Conservation (phyloP, 2,797 vertebrate genomes). For the Labroides dimidiatus region DNA sequence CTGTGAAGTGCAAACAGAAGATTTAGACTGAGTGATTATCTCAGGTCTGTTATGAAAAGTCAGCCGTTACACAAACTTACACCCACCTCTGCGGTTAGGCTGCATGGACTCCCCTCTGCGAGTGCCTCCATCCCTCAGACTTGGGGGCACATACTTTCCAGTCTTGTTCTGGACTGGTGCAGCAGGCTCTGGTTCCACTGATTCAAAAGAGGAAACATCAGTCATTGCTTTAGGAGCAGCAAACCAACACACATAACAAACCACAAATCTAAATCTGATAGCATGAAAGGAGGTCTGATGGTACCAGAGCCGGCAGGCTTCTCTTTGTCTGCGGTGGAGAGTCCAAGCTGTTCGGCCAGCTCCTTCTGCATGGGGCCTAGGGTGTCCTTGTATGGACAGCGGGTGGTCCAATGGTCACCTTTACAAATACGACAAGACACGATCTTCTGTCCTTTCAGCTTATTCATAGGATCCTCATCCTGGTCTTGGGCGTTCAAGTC, state of each 20-base stretch:
- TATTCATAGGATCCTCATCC: constrained; percentile 98
- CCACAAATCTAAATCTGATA: neutral
- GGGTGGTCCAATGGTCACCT: constrained; percentile 98
- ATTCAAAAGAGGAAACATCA: neutral
- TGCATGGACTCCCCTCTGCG: constrained; percentile 97
- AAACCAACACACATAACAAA: neutral
- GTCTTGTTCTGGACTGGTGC: constrained; percentile 93
- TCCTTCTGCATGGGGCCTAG: constrained; percentile 99
- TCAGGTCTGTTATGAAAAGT: neutral
- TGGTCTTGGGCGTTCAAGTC: constrained; percentile 93
- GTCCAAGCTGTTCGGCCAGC: constrained; percentile 93
- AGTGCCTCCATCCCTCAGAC: constrained; percentile 91
- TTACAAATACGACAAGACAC: constrained; percentile 98
- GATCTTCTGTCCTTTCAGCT: constrained; percentile 97
- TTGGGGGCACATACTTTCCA: constrained; percentile 94
- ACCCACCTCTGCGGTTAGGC: constrained; percentile 92
- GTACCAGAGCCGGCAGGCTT: constrained; percentile 87
- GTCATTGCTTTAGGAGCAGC: neutral
- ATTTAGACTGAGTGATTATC: neutral
- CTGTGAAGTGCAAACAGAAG: constrained; percentile 62
- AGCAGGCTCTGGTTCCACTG: constrained; percentile 89
- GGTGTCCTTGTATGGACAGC: constrained; percentile 98
- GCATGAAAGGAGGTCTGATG: constrained; percentile 11
- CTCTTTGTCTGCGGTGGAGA: constrained; percentile 93
- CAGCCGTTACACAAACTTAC: neutral